phyloP scores from a whole-genome alignment of 2,113 vertebrate species.

The Pseudorectes ferrugineus region DNA sequence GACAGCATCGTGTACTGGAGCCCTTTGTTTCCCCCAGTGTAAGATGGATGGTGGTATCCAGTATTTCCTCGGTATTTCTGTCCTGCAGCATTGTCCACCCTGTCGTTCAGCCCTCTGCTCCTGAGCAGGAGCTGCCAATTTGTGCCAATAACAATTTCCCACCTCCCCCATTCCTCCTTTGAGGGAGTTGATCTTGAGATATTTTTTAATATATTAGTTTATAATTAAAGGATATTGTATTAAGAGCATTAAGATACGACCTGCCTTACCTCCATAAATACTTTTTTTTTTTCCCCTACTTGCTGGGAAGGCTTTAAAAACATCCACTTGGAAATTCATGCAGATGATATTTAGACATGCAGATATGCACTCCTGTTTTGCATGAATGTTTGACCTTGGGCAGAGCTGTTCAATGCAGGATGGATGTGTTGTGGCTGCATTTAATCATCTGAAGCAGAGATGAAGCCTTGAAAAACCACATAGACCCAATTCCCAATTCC shows the following conservation, averaged over 20 bases:
- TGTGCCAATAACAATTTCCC: conserved; percentile 6
- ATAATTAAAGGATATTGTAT: conserved; percentile 39
- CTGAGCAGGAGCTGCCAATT: conserved; percentile 25
- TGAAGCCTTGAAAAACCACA: conserved; percentile 55
- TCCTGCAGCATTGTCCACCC: neutral
- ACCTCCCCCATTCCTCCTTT: neutral
- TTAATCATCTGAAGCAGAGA: conserved; percentile 69
- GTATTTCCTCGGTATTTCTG: neutral
- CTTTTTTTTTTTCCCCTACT: neutral
- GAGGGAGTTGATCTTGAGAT: neutral
- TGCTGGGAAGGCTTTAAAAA: conserved; percentile 27
- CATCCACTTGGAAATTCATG: conserved; percentile 14
- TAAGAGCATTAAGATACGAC: neutral
- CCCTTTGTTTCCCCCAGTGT: conserved; percentile 9
- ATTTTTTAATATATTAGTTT: neutral
- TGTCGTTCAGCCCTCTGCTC: neutral
- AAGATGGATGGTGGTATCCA: neutral
- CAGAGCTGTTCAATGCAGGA: conserved; percentile 51
- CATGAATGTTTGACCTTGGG: conserved; percentile 73
- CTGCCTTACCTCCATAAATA: conserved; percentile 41
- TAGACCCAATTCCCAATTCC: conserved; percentile 60
- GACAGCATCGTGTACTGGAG: neutral
- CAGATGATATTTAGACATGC: conserved; percentile 59
- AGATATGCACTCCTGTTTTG: conserved; percentile 62
- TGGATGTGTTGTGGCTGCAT: conserved; percentile 65